Evolutionary conservation across 2,113 vertebrate genomes (phyloP).

Genomic region (Thalassarche chlororhynchos): DNA sequence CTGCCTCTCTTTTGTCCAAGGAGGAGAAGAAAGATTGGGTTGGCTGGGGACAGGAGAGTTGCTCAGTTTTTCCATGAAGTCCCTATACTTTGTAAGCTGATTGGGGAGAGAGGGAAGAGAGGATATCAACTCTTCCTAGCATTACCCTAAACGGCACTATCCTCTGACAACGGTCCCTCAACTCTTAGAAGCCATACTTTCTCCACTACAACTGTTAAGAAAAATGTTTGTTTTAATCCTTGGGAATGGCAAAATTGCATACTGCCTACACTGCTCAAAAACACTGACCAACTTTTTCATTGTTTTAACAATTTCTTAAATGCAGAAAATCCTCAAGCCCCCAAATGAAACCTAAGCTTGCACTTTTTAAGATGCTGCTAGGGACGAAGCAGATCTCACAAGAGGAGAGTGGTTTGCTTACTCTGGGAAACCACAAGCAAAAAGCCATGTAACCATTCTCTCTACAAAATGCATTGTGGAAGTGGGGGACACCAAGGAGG

Average conservation of each 20-base stretch:
- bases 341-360: neutral
- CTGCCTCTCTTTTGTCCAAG: neutral
- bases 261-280: neutral
- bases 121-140: neutral
- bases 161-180: too few species aligned
- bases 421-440: neutral
- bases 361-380: neutral
- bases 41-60: neutral
- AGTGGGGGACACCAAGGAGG: neutral
- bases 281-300: fast-evolving
- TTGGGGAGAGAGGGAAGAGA: neutral
- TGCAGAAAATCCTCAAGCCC: neutral
- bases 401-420: neutral
- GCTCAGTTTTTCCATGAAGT: neutral
- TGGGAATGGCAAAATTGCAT: neutral
- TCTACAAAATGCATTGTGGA: fast-evolving
- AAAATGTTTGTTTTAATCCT: neutral
- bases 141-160: neutral
- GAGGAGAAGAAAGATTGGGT: neutral
- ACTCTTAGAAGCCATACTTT: neutral
- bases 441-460: fast-evolving
- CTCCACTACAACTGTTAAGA: neutral
- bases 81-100: neutral
- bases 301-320: neutral
- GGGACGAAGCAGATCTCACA: neutral